These are phyloP conservation scores for Ahaetulla prasina DNA, from an alignment of 2,113 vertebrate species.

Conservation along the genomic window DNA sequence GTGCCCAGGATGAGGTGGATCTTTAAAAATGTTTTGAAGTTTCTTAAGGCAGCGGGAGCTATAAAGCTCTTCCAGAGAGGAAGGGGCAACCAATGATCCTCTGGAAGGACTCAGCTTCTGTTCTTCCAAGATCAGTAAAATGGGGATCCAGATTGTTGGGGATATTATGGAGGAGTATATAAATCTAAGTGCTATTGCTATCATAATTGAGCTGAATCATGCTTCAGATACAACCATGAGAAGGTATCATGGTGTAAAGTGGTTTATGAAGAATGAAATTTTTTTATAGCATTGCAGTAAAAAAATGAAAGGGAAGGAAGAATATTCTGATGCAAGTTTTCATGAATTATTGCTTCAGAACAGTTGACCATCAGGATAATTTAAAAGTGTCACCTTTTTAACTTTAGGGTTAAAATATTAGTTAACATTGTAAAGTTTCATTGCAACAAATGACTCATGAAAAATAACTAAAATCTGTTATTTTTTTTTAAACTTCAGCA, in stretches of 20 bases:
- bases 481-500: conserved; percentile 35
- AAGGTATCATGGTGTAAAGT: neutral
- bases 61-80: too few species aligned
- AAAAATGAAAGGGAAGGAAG: neutral
- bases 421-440: neutral
- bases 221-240: neutral
- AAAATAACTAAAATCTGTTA: neutral
- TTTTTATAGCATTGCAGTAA: neutral
- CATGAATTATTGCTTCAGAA: neutral
- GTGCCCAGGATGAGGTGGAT: too few species aligned
- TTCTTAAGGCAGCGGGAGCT: too few species aligned
- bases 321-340: neutral
- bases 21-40: too few species aligned
- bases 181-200: neutral
- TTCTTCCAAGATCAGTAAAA: neutral
- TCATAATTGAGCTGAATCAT: neutral
- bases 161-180: neutral
- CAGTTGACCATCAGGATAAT: neutral
- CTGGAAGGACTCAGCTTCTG: neutral
- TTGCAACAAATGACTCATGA: neutral
- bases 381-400: neutral
- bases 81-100: too few species aligned
- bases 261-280: neutral
- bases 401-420: neutral
- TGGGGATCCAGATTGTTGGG: neutral